These are phyloP conservation scores for Periphyllus acericola DNA, from an alignment of 2,888 invertebrate species.

Conservation along the genomic window DNA sequence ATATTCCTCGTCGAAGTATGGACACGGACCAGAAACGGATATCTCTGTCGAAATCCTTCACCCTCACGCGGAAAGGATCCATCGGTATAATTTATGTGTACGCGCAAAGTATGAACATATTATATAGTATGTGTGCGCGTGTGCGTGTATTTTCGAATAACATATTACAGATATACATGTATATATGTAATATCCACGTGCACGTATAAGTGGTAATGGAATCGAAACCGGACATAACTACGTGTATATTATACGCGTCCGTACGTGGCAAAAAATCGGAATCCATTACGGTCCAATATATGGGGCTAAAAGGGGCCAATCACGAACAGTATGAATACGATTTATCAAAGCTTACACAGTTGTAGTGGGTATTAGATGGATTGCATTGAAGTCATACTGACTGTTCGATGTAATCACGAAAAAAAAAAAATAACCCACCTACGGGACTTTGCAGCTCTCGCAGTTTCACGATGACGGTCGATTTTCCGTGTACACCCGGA, in stretches of 20 bases:
- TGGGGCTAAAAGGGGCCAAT: neutral
- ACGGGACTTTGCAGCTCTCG: no score
- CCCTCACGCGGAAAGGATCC: neutral
- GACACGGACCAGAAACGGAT: constrained; percentile 5
- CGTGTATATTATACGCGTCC: neutral
- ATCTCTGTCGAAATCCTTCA: constrained; percentile 16
- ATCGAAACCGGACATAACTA: neutral
- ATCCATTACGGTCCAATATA: neutral
- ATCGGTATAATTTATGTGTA: neutral
- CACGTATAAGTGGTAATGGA: neutral
- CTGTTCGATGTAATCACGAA: neutral
- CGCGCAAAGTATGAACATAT: neutral
- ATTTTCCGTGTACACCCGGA: no score
- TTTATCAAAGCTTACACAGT: neutral
- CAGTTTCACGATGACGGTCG: no score
- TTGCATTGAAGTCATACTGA: no score
- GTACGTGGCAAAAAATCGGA: neutral
- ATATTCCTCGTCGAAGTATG: neutral
- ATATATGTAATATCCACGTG: neutral
- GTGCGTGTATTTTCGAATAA: neutral
- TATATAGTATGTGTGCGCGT: neutral
- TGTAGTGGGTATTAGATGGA: no score
- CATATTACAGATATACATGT: neutral
- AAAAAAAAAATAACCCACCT: neutral
- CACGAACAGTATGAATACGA: neutral